phyloP scores from a whole-genome alignment of 2,888 invertebrate genomes.

The Pollenia angustigena region DNA sequence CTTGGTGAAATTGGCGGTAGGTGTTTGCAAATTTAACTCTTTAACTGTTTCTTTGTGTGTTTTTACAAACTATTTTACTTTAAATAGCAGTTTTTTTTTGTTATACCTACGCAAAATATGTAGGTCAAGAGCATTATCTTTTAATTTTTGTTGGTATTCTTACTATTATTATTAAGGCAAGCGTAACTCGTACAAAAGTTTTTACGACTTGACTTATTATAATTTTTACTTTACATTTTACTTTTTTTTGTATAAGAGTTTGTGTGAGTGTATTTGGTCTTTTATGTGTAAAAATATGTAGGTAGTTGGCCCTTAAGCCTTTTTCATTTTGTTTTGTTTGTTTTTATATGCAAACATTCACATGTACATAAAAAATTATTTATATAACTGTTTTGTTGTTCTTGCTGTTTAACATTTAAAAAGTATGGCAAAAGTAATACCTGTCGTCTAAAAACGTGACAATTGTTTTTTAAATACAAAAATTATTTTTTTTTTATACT shows the following conservation, averaged over 20 bases:
- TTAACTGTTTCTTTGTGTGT: background rate
- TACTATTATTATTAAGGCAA: background rate
- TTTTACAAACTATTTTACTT: constrained; percentile 48
- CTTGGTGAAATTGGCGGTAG: background rate
- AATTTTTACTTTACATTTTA: background rate
- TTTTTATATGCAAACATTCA: background rate
- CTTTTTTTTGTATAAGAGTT: background rate
- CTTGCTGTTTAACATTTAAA: no score
- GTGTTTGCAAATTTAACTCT: background rate
- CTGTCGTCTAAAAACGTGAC: background rate
- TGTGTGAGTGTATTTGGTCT: background rate
- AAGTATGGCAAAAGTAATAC: background rate
- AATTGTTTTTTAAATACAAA: background rate
- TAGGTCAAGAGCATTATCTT: constrained; percentile 74
- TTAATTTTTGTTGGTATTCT: constrained; percentile 52
- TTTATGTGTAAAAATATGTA: constrained; percentile 7
- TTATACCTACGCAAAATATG: constrained; percentile 18
- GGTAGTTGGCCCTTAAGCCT: constrained; percentile 44
- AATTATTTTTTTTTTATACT: background rate
- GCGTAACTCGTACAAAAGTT: background rate
- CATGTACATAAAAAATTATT: background rate
- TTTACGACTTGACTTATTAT: constrained; percentile 6
- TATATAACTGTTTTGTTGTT: constrained; percentile 28
- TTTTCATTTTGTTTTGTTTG: constrained; percentile 16
- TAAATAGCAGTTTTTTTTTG: constrained; percentile 32